Base-by-base conservation (phyloP, 2,113 vertebrate genomes). In the Antechinus stuartii region DNA sequence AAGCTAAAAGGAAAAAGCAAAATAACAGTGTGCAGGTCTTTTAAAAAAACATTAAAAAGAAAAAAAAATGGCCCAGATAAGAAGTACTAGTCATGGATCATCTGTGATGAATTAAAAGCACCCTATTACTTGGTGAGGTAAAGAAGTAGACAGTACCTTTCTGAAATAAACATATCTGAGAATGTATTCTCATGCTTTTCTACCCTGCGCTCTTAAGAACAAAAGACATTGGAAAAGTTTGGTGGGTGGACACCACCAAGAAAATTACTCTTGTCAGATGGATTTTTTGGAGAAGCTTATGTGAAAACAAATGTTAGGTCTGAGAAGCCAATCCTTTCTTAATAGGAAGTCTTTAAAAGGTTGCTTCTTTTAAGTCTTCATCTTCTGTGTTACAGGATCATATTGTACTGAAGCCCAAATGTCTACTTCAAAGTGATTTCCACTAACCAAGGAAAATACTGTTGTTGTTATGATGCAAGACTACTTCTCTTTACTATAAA, bases 391-490 rank as follows among this genome's bases (percentile, higher is more conserved):
- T 95, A 84, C 94, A 76, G 35, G 56, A 57, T 35, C 93, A 95
- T 96, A 94, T 90, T 76, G 35, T 76, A 76, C 42, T 42, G 19
- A n/a, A 42, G n/a, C 14, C n/a, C 56, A 96, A 52, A 12, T 56
- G 46, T 76, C 19, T 91, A 92, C 90, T 4, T 95, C 68, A 84
- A 93, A 93, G 24, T 0, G 5, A 91, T 53, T 23, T 94, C 96
- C 53, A 89, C 27, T 89, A 53, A 84, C n/a, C 49, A 95, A 96
- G 94, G 47, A 92, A 96, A 91, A 52, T 84, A 96, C 89, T 68
- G 91, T 68, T n/a, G 94, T 55, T 94, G 94, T 57, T 53, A 90
- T 16, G 42, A 1, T 42, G 42, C 22, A 90, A 94, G 19, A 50
- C 26, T 25, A 90, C 89, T 50, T 49, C 35, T 76, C 7, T 76